Conservation (phyloP, 2,888 invertebrate genomes). For the Miltochrista miniata region DNA sequence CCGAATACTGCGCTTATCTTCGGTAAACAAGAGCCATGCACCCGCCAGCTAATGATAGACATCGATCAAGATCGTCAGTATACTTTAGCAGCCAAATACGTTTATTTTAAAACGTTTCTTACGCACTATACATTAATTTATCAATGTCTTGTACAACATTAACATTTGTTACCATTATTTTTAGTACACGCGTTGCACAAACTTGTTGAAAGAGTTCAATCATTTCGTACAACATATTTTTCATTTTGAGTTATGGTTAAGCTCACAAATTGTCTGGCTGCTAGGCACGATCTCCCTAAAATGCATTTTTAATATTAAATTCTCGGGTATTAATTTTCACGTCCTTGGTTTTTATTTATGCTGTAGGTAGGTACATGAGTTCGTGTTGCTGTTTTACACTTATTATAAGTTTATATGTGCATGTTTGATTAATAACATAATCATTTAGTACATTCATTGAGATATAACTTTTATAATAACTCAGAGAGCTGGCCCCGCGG, state of each 20-base stretch:
- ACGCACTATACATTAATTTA: slow-evolving; percentile 39
- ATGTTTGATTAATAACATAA: slow-evolving; percentile 37
- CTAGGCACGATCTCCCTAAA: not conserved
- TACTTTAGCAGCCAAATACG: slow-evolving; percentile 48
- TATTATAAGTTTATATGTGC: slow-evolving; percentile 9
- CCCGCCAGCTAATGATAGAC: slow-evolving; percentile 63
- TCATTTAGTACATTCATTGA: slow-evolving; percentile 52
- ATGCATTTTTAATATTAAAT: slow-evolving; percentile 2
- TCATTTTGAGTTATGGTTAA: slow-evolving; percentile 1
- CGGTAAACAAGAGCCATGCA: slow-evolving; percentile 67
- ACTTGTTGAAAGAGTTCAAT: slow-evolving; percentile 10
- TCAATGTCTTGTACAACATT: slow-evolving; percentile 36
- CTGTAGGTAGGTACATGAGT: slow-evolving; percentile 1
- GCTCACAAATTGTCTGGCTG: slow-evolving; percentile 1
- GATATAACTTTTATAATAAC: slow-evolving; percentile 66
- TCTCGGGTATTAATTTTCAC: slow-evolving; percentile 1
- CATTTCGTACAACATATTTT: slow-evolving; percentile 8
- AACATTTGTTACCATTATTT: slow-evolving; percentile 19
- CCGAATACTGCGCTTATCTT: slow-evolving; percentile 58
- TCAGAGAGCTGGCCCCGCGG: slow-evolving; percentile 65
- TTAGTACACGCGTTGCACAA: slow-evolving; percentile 6
- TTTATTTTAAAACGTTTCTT: slow-evolving; percentile 56
- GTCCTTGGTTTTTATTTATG: not conserved
- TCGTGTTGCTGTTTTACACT: slow-evolving; percentile 1
- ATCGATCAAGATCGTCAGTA: slow-evolving; percentile 67